Evolutionary conservation across 2,797 vertebrate genomes (phyloP), one percentile per base, ranked within the genome.

Genomic region (Aselliscus stoliczkanus): DNA sequence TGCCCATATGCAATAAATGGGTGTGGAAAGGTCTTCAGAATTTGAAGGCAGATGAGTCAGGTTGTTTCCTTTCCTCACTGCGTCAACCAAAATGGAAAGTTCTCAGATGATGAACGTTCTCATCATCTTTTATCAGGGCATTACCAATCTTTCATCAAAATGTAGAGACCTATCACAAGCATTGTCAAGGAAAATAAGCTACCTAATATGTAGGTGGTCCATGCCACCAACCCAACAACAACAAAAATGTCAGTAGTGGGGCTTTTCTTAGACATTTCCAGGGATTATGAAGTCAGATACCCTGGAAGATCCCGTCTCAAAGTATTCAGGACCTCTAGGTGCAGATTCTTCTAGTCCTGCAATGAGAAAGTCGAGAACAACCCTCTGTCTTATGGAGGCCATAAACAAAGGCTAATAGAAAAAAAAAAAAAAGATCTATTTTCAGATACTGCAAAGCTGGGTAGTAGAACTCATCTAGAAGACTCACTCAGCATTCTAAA

Each of bases 41-140:
- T 50, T 31, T 62, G 37, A 95, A 95, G 62, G 75, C n/a, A 70
- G 67, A 90, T 94, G 58, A 94, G 54, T 95, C 77, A 92, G 67
- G 42, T 6, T 76, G 3, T 90, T 90, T 84, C 47, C 37, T 87
- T 76, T 93, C 64, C 95, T 85, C 67, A 93, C n/a, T 62, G 23
- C 14, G 69, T 23, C 39, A 87, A 90, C 27, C 44, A 50, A 90
- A 90, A 79, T 80, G 75, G 62, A 80, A 93, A 87, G 21, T 88
- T 93, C 82, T 93, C 37, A 84, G n/a, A 15, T 58, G 25, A 64
- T n/a, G n/a, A n/a, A n/a, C n/a, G n/a, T n/a, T n/a, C n/a, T n/a
- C n/a, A n/a, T 93, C 15, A 44, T 93, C 56, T 91, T 86, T 76
- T 25, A 13, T 3, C 42, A n/a, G 15, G 27, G 25, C 15, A 47